Conservation (phyloP, 2,113 vertebrate genomes). For the Nerophis lumbriciformis region DNA sequence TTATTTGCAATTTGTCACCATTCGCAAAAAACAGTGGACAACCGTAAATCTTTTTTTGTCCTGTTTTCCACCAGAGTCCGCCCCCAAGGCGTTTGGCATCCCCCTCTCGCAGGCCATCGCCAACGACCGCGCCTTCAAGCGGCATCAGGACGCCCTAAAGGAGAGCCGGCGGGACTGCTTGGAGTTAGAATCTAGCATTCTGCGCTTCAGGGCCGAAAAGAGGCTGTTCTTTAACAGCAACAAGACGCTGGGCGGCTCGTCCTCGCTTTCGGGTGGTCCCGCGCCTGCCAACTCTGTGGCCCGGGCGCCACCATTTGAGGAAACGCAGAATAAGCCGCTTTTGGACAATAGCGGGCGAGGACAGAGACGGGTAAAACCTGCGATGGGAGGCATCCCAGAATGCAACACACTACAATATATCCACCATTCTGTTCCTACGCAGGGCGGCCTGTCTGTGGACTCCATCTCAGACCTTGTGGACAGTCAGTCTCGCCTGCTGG, state of each 20-base stretch:
- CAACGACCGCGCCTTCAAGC: constrained; percentile 71
- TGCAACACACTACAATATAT: background rate
- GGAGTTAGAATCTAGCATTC: constrained; percentile 78
- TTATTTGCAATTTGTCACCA: too few relatives aligned
- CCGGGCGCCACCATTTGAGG: constrained; percentile 21
- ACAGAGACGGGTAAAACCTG: constrained; percentile 76
- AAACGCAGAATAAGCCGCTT: constrained; percentile 58
- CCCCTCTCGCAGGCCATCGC: constrained; percentile 77
- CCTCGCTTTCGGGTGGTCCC: constrained; percentile 19
- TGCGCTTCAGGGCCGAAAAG: constrained; percentile 75
- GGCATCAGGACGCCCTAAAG: constrained; percentile 72
- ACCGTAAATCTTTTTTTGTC: background rate
- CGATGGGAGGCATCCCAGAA: background rate
- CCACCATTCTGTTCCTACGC: background rate
- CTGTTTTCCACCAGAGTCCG: constrained; percentile 57
- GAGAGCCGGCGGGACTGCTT: constrained; percentile 77
- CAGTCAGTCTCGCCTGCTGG: constrained; percentile 80
- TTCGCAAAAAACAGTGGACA: too few relatives aligned
- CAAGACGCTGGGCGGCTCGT: constrained; percentile 28
- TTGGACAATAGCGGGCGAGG: constrained; percentile 58
- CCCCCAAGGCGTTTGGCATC: constrained; percentile 77
- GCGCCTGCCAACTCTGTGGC: constrained; percentile 36
- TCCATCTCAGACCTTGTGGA: constrained; percentile 84
- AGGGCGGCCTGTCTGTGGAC: constrained; percentile 88
- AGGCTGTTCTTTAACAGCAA: constrained; percentile 57